phyloP scores from a whole-genome alignment of 2,888 invertebrate species.

The Nomada fabriciana region DNA sequence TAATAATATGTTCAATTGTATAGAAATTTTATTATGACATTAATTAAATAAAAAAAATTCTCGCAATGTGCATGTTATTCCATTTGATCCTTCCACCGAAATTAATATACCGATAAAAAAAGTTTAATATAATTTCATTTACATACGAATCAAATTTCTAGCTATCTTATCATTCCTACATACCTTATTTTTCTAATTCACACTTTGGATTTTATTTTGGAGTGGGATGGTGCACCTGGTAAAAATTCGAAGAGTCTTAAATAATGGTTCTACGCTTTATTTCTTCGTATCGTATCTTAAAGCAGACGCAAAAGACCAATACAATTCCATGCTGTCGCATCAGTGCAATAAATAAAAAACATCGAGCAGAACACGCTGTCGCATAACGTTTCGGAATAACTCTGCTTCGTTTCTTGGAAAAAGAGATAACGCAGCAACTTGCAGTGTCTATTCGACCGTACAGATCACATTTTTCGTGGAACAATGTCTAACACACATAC shows the following conservation, averaged over 20 bases:
- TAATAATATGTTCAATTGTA: slow-evolving; percentile 36
- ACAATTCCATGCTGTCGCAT: neutral
- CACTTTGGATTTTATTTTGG: no score
- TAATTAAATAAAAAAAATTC: neutral
- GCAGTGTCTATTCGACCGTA: neutral
- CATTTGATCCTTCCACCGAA: neutral
- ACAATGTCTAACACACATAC: neutral
- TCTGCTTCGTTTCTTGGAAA: neutral
- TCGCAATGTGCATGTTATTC: neutral
- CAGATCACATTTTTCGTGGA: neutral
- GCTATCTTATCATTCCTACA: no score
- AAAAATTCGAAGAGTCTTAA: no score
- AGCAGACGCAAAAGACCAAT: slow-evolving; percentile 25
- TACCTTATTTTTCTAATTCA: no score
- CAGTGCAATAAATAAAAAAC: slow-evolving; percentile 26
- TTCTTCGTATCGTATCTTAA: neutral
- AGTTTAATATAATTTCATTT: no score
- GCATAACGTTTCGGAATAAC: neutral
- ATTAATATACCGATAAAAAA: neutral
- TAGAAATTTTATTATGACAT: neutral
- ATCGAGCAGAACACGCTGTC: neutral
- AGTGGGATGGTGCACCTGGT: no score
- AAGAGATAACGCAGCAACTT: neutral
- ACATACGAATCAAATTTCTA: no score
- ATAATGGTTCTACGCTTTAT: no score